Base-by-base conservation (phyloP, 2,113 vertebrate genomes). In the Hemichromis elongatus region DNA sequence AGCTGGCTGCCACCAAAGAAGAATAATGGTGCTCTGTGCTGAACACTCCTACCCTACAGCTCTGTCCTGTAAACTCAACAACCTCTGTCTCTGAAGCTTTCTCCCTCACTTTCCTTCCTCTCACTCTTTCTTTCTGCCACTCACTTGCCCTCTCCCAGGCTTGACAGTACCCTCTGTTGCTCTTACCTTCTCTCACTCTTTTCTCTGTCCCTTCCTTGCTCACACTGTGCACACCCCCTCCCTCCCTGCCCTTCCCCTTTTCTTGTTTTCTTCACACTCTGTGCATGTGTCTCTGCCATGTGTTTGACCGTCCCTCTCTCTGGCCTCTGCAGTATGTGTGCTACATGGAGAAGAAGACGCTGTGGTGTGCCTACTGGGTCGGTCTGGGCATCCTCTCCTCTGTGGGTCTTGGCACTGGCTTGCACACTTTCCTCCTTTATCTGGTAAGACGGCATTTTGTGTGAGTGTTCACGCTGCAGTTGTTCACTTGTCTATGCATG, bases 281-380 rank as follows among this genome's bases (percentile, higher is more conserved):
- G 54, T 92, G 87, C 90, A 87, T 93, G 90, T 92, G 89, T 93
- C 89, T 93, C 87, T 92, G 88, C 90, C 89, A 93, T 92, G 91
- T 92, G 92, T 77, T 86, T 89, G 89, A 92, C 89, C 40, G 89
- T 91, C 89, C 88, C 90, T 88, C 85, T 91, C 70, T 79, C 87
- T 92, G 87, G 91, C 94, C 73, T 83, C 95, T 92, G 59, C 96
- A 98, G 98, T 97, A 96, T 91, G 97, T 97, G 88, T 93, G 61
- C 80, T 96, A 96, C 91, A 93, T 96, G 95, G 96, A 98, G 95
- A 97, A 97, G 84, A 97, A 96, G 90, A 96, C 97, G 87, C 96
- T 97, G 87, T 97, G 97, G 96, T 98, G 97, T 92, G 94, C 96
- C 96, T 98, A 97, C 94, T 98, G 97, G 97, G 94, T 98, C 90